A percentile compares a stretch with the other conserved stretches of the same genome.
Conservation (phyloP, 2,113 vertebrate genomes). For the Gopherus flavomarginatus region DNA sequence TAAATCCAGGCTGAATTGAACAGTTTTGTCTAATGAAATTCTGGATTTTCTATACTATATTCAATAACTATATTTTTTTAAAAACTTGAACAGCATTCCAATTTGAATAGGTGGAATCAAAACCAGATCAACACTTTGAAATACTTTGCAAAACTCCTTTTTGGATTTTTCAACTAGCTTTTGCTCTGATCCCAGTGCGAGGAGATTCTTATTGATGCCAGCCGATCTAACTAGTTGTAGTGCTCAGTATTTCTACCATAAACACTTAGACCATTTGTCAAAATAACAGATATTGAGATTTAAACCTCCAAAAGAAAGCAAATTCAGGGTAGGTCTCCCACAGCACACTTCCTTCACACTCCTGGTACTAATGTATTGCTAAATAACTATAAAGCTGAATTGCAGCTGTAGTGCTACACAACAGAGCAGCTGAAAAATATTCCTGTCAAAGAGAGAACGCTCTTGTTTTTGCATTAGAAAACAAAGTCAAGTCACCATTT, state of each 20-base stretch:
- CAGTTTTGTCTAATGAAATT: neutral
- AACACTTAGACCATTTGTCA: neutral
- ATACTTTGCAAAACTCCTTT: neutral
- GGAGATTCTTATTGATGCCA: neutral
- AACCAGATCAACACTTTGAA: neutral
- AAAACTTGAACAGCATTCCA: neutral
- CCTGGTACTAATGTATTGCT: neutral
- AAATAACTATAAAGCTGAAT: neutral
- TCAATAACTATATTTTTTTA: neutral
- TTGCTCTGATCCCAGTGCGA: neutral
- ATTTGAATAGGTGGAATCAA: neutral
- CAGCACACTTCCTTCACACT: accelerated
- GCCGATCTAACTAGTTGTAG: neutral
- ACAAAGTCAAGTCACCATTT: neutral
- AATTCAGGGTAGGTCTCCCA: neutral
- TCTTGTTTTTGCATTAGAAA: neutral
- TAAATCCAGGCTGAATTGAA: neutral
- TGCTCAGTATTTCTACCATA: neutral
- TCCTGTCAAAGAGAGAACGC: neutral
- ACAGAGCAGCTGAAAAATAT: neutral
- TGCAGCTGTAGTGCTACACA: neutral
- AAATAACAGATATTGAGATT: neutral
- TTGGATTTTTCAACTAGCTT: neutral
- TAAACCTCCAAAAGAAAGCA: neutral
- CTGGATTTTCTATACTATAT: neutral